phyloP scores from a whole-genome alignment of 2,888 invertebrate species.

The Torymus texanus region DNA sequence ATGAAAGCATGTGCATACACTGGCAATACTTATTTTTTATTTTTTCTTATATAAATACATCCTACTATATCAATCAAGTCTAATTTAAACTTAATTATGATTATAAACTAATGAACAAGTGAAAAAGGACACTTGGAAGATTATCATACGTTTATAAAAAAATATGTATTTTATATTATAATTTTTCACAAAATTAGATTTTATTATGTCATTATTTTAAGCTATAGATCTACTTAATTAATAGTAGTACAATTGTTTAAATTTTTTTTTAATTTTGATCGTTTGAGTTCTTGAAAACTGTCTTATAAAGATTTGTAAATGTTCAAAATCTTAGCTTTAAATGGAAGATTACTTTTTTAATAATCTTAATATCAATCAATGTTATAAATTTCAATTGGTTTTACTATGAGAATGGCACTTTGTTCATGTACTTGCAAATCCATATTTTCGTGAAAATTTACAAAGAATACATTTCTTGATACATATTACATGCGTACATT shows the following conservation, averaged over 20 bases:
- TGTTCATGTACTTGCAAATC: background rate
- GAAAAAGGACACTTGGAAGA: slow-evolving; percentile 35
- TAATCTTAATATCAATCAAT: no score
- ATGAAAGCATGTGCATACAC: background rate
- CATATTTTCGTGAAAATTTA: background rate
- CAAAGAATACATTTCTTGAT: background rate
- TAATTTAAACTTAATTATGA: slow-evolving; percentile 1
- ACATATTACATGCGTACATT: no score
- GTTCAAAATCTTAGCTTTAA: background rate
- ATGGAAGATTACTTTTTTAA: background rate
- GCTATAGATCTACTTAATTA: background rate
- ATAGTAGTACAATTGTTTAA: background rate
- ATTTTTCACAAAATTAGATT: slow-evolving; percentile 13
- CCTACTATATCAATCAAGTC: background rate
- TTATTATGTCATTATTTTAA: background rate
- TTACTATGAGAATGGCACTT: slow-evolving; percentile 12
- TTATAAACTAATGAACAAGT: background rate
- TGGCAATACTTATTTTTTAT: background rate
- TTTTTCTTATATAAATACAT: background rate
- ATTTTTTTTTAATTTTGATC: background rate
- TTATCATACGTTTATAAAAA: slow-evolving; percentile 13
- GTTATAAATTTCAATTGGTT: no score
- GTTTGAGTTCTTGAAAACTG: background rate
- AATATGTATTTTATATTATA: slow-evolving; percentile 8
- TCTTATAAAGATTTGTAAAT: slow-evolving; percentile 24